These are phyloP conservation scores for Lycia hirtaria DNA, from an alignment of 2,888 invertebrate species.

Conservation along the genomic window DNA sequence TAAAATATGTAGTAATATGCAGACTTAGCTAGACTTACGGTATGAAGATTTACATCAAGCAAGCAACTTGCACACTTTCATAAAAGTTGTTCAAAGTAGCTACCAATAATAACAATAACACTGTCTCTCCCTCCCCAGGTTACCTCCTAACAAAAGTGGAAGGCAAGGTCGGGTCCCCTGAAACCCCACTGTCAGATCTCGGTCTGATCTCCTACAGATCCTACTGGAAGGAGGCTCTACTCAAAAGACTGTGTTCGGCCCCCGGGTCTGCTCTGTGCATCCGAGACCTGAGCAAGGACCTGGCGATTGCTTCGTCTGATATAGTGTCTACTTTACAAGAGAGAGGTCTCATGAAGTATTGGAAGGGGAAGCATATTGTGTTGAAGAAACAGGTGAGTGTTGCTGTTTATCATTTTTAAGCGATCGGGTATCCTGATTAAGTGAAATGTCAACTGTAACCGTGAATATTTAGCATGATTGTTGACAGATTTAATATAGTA, in stretches of 20 bases:
- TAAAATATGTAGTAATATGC: no score
- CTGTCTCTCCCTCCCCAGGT: constrained; percentile 85
- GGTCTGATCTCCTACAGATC: constrained; percentile 98
- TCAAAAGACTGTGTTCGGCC: constrained; percentile 95
- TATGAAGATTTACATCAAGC: no score
- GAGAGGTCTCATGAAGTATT: constrained; percentile 98
- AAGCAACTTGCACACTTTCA: neutral
- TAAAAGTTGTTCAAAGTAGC: neutral
- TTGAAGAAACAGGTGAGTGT: constrained; percentile 93
- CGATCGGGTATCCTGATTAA: neutral
- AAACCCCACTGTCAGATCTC: constrained; percentile 98
- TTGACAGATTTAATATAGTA: no score
- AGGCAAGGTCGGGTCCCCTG: constrained; percentile 99
- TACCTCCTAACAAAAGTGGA: constrained; percentile 98
- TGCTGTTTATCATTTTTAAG: neutral
- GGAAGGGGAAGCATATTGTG: constrained; percentile 99
- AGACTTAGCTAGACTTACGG: no score
- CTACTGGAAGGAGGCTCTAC: constrained; percentile 98
- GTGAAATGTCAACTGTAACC: neutral
- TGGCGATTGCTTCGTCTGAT: constrained; percentile 98
- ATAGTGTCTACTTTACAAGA: constrained; percentile 99
- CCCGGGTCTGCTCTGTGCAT: constrained; percentile 96
- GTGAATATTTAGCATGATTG: no score
- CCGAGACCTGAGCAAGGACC: constrained; percentile 94
- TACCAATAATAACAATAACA: neutral